These are phyloP conservation scores for Delphinapterus leucas DNA, from an alignment of 2,113 vertebrate species.

Conservation along the genomic window DNA sequence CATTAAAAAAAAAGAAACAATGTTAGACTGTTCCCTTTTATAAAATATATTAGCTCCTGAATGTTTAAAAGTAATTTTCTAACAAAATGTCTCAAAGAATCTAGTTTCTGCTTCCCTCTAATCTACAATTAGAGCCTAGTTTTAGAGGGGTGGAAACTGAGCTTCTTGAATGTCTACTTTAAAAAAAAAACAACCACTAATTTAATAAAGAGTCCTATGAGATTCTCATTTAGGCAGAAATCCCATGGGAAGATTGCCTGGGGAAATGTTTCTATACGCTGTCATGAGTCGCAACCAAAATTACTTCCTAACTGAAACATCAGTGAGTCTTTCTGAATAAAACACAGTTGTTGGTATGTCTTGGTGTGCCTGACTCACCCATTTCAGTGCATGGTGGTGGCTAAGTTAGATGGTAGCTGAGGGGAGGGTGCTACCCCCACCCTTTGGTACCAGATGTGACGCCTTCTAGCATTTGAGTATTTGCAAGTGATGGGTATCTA, in stretches of 20 bases:
- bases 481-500: not conserved
- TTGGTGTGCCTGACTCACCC: conserved; percentile 56
- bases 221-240: conserved; percentile 61
- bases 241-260: conserved; percentile 76
- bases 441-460: not conserved
- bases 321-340: not conserved
- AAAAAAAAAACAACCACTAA: not conserved
- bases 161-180: conserved; percentile 27
- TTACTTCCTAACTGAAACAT: conserved; percentile 63
- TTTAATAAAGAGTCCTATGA: conserved; percentile 46
- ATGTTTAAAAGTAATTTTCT: conserved; percentile 31
- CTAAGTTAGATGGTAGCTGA: not conserved
- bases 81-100: not conserved
- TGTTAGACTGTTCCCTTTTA: not conserved
- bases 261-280: conserved; percentile 60
- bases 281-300: conserved; percentile 54
- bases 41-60: not conserved
- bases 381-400: not conserved
- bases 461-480: not conserved
- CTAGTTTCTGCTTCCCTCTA: not conserved
- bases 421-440: not conserved
- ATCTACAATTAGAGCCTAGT: not conserved
- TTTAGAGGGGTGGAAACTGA: not conserved
- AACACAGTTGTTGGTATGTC: not conserved
- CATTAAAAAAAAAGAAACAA: not conserved